Conservation (phyloP, 2,888 invertebrate species). For the Marasmarcha lunaedactyla region DNA sequence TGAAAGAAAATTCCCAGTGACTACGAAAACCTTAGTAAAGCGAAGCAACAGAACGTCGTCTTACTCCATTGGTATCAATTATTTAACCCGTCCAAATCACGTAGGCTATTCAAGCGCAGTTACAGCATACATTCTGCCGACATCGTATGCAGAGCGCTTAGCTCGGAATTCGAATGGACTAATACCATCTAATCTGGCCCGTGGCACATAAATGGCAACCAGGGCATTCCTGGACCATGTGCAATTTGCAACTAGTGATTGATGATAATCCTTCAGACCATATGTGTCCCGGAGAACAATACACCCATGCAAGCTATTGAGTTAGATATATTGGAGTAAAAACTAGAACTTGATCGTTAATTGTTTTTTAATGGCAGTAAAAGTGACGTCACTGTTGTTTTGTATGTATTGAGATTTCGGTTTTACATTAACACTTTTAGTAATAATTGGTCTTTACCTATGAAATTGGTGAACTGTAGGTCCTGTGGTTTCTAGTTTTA, state of each 20-base stretch:
- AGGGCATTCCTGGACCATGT: constrained; percentile 54
- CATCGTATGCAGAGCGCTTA: constrained; percentile 58
- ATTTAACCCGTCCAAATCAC: constrained; percentile 12
- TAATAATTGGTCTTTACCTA: too few relatives aligned
- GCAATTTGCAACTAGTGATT: constrained; percentile 60
- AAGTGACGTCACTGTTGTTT: too few relatives aligned
- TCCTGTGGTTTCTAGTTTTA: too few relatives aligned
- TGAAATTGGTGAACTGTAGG: too few relatives aligned
- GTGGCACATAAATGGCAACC: constrained; percentile 49
- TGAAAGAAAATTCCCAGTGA: too few relatives aligned
- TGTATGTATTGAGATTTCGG: too few relatives aligned
- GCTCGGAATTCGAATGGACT: constrained; percentile 64
- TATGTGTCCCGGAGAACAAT: constrained; percentile 27
- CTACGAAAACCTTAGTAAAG: background rate
- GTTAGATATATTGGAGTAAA: too few relatives aligned
- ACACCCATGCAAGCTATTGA: constrained; percentile 5
- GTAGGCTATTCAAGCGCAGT: constrained; percentile 26
- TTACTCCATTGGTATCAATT: constrained; percentile 2
- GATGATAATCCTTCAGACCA: constrained; percentile 46
- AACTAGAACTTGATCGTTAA: too few relatives aligned
- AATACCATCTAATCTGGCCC: constrained; percentile 58
- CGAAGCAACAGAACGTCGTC: background rate
- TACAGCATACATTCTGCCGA: constrained; percentile 26
- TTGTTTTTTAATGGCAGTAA: too few relatives aligned
- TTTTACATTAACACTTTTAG: too few relatives aligned